Base-by-base conservation (phyloP, 2,888 invertebrate genomes). In the Eupithecia exiguata region DNA sequence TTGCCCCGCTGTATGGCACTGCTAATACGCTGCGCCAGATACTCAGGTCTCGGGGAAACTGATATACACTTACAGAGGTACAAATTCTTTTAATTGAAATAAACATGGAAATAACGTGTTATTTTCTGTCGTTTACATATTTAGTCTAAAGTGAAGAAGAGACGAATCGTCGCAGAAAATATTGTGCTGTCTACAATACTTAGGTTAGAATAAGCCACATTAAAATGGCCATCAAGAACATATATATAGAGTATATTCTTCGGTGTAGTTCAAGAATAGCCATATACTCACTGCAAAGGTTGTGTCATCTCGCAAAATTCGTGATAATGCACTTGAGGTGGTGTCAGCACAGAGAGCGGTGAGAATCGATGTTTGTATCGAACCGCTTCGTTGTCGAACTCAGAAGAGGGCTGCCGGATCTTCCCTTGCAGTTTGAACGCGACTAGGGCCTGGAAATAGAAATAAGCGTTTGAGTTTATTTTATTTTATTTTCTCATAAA, bases 321-420 rank as follows among this genome's bases (percentile, higher is more conserved):
- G 70, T 96, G 95, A 91, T 99, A 99, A 83, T 97, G 97, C 16
- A 99, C 98, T 6, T 98, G 97, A 0, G 99, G 98, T 21, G 99
- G 99, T 18, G 97, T 95, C 16, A 99, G 95, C 49, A 96, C 96
- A 21, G 97, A 96, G 85, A 99, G 98, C 1, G 99, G 98, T 9
- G 97, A 96, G 94, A 99, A 98, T 70, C 99, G 96, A 84, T 99
- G 99, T 87, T 98, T 98, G 90, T 99, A 99, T 61, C 99, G 96
- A 6, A 99, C 98, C 84, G 97, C 97, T 88, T 99, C 98, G 86
- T 96, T 98, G 91, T 99, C 99, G 91, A 99, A 99, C 89, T 98
- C 97, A 7, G 97, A 96, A 86, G 97, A 96, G 0, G 99, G 99
- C 87, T 97, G 96, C 0, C 96, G 95, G 81, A 99, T 96, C 90